Percentiles rank a stretch among this genome's conserved stretches.
phyloP scores from a whole-genome alignment of 1,140 invertebrate genomes.

The Ruditapes philippinarum region DNA sequence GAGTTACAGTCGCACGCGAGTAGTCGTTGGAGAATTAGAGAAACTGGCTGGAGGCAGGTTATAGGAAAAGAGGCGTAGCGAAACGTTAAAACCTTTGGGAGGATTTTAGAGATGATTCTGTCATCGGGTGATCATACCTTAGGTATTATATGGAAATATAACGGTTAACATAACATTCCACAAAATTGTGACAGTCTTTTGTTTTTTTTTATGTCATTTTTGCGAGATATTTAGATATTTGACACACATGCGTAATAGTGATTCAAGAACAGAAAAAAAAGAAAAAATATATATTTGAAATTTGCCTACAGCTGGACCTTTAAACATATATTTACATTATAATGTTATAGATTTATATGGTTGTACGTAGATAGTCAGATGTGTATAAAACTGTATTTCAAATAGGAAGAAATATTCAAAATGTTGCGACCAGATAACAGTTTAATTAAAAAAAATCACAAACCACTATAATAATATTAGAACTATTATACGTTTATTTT shows the following conservation, averaged over 20 bases:
- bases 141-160: slow-evolving; percentile 20
- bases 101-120: slow-evolving; percentile 45
- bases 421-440: no score
- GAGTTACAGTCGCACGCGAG: slow-evolving; percentile 32
- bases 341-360: no score
- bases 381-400: no score
- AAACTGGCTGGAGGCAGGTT: slow-evolving; percentile 7
- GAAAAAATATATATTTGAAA: no score
- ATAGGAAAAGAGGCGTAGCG: slow-evolving; percentile 37
- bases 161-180: slow-evolving; percentile 27
- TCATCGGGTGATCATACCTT: neutral
- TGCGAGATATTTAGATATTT: neutral
- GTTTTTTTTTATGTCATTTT: slow-evolving; percentile 12
- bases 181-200: slow-evolving; percentile 35
- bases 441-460: no score
- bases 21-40: slow-evolving; percentile 35
- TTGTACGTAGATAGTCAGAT: no score
- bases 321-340: no score
- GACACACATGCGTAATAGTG: neutral
- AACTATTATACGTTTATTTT: no score
- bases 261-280: no score
- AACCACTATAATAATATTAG: no score
- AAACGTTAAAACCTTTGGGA: neutral
- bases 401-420: no score
- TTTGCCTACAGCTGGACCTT: no score